Percentiles rank a stretch among this genome's conserved stretches.
Conservation (phyloP, 2,113 vertebrate species). For the Corvus hawaiiensis region DNA sequence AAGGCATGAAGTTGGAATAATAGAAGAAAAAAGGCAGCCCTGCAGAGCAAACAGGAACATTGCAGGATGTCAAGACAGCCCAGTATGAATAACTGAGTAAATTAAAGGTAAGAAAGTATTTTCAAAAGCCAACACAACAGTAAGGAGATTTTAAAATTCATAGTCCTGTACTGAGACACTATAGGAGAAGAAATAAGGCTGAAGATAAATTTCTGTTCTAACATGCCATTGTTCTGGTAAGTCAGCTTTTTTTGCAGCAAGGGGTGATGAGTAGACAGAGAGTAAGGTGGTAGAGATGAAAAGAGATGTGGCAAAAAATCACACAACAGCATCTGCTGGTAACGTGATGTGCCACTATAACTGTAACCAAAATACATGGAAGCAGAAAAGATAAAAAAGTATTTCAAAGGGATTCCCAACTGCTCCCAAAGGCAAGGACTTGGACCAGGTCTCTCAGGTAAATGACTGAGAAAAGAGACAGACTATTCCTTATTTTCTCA, state of each 20-base stretch:
- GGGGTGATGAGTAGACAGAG: not conserved
- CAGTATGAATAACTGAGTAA: not conserved
- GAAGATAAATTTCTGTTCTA: not conserved
- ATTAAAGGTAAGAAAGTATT: not conserved
- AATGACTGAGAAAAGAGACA: not conserved
- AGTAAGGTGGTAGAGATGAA: not conserved
- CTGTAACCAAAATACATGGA: not conserved
- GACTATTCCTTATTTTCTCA: not conserved
- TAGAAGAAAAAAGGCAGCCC: not conserved
- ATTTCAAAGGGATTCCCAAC: not conserved
- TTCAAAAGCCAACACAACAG: not conserved
- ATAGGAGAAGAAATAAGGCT: not conserved
- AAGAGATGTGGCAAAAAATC: not conserved
- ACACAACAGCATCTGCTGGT: not conserved
- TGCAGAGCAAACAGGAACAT: not conserved
- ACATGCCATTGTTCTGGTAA: not conserved
- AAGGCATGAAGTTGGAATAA: not conserved
- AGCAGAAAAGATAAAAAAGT: not conserved
- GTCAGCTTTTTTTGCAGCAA: not conserved
- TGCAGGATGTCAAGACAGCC: not conserved
- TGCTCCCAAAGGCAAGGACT: not conserved
- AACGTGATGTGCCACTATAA: rapidly evolving
- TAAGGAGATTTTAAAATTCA: not conserved
- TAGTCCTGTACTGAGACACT: not conserved
- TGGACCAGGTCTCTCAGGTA: not conserved